Conservation (phyloP, 2,113 vertebrate genomes). For the Salminus brasiliensis region DNA sequence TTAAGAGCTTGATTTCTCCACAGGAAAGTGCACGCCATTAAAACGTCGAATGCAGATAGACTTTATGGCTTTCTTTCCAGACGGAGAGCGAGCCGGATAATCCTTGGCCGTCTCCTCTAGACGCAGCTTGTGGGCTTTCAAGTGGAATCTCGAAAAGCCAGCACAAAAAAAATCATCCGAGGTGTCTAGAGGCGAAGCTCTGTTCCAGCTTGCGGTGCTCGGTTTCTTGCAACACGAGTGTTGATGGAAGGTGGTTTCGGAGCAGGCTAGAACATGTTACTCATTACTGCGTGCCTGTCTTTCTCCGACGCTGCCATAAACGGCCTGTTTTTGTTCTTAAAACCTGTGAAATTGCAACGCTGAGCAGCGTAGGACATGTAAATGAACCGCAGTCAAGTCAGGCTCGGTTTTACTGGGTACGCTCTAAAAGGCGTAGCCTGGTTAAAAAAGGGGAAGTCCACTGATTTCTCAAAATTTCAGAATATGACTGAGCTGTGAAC, state of each 20-base stretch:
- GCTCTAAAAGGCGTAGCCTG: no score
- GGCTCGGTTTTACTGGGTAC: no score
- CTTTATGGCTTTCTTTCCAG: slow-evolving; percentile 54
- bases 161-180: slow-evolving; percentile 17
- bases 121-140: slow-evolving; percentile 36
- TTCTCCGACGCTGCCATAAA: no score
- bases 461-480: no score
- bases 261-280: not conserved
- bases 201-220: not conserved
- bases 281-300: no score
- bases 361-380: no score
- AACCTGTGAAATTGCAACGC: not conserved
- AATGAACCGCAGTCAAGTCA: no score
- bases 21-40: slow-evolving; percentile 56
- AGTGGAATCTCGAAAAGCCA: slow-evolving; percentile 47
- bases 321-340: not conserved
- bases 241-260: not conserved
- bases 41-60: slow-evolving; percentile 42
- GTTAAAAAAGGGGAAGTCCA: no score
- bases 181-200: slow-evolving; percentile 2
- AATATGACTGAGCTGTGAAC: no score
- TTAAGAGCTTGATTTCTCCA: slow-evolving; percentile 18
- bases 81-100: slow-evolving; percentile 57
- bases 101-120: slow-evolving; percentile 57
- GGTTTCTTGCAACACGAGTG: not conserved